Percentiles rank a stretch among this genome's conserved stretches.
Evolutionary conservation across 2,113 vertebrate species (phyloP).

Genomic region (Tyrannus savana): DNA sequence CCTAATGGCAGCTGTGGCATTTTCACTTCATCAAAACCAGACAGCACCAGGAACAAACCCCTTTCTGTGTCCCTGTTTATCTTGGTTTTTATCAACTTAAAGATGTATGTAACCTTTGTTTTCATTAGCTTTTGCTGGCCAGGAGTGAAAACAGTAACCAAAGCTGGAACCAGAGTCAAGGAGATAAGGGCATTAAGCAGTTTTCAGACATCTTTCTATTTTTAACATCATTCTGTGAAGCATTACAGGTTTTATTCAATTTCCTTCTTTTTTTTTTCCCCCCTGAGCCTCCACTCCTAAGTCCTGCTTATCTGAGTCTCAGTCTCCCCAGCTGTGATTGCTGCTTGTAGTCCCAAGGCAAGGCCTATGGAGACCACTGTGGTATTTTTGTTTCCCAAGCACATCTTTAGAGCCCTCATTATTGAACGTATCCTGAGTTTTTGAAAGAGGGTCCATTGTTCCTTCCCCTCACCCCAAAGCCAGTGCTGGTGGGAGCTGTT

Average conservation of each 20-base stretch:
- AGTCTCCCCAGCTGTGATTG: background rate
- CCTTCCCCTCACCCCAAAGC: background rate
- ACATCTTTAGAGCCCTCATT: constrained; percentile 21
- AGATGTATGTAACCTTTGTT: constrained; percentile 68
- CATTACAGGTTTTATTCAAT: constrained; percentile 58
- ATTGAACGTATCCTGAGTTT: background rate
- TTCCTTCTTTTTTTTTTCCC: background rate
- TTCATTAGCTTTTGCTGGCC: constrained; percentile 60
- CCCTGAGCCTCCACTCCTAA: background rate
- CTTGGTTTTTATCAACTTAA: constrained; percentile 66
- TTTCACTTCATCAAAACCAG: constrained; percentile 74
- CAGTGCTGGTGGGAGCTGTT: constrained; percentile 20
- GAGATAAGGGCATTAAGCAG: constrained; percentile 61
- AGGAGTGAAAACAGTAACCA: constrained; percentile 64
- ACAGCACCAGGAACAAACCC: constrained; percentile 52
- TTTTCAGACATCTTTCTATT: constrained; percentile 60
- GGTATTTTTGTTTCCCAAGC: constrained; percentile 32
- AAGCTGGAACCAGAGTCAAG: constrained; percentile 56
- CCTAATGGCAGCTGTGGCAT: constrained; percentile 79
- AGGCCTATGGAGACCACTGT: constrained; percentile 3
- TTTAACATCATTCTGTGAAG: constrained; percentile 48
- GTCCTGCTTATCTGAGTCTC: constrained; percentile 14
- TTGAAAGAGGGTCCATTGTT: constrained; percentile 34
- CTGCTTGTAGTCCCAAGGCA: background rate
- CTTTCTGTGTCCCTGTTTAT: constrained; percentile 61